A percentile compares a stretch with the other conserved stretches of the same genome.
Conservation (phyloP, 2,797 vertebrate genomes). For the Ctenopoma multispine region DNA sequence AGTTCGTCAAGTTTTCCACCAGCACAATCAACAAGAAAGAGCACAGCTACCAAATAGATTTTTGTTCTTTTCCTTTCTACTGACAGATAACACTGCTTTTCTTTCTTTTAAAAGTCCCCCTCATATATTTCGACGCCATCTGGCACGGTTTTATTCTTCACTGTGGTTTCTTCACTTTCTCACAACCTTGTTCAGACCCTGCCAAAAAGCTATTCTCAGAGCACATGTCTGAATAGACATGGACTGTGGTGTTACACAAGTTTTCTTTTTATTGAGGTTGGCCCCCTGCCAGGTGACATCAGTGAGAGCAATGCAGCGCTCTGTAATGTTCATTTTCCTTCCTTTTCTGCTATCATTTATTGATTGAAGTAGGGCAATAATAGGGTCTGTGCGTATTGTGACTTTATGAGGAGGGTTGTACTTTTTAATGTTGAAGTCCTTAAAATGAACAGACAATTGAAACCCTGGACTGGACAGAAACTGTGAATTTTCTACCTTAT, state of each 20-base stretch:
- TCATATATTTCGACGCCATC: constrained; percentile 75
- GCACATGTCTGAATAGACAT: constrained; percentile 78
- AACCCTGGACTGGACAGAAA: neutral
- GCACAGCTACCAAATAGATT: constrained; percentile 45
- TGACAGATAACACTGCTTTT: constrained; percentile 72
- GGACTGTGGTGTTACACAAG: constrained; percentile 73
- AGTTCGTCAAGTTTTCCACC: constrained; percentile 55
- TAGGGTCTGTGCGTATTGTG: constrained; percentile 4
- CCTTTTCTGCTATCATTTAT: constrained; percentile 45
- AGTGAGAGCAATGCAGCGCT: constrained; percentile 56
- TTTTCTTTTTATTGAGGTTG: constrained; percentile 76
- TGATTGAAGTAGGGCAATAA: constrained; percentile 39
- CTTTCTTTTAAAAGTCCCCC: constrained; percentile 71
- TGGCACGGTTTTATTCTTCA: constrained; percentile 77
- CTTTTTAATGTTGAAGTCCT: neutral
- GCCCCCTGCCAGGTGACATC: constrained; percentile 77
- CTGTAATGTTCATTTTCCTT: constrained; percentile 59
- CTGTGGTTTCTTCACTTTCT: constrained; percentile 80
- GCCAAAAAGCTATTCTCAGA: constrained; percentile 80
- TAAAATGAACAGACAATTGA: constrained; percentile 14
- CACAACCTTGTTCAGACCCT: constrained; percentile 80
- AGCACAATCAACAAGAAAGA: constrained; percentile 48
- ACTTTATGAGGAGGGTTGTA: constrained; percentile 2
- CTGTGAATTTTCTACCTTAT: neutral
- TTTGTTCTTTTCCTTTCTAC: constrained; percentile 49